Base-by-base conservation (phyloP, 1,140 invertebrate species). In the Dendroctonus ponderosae region DNA sequence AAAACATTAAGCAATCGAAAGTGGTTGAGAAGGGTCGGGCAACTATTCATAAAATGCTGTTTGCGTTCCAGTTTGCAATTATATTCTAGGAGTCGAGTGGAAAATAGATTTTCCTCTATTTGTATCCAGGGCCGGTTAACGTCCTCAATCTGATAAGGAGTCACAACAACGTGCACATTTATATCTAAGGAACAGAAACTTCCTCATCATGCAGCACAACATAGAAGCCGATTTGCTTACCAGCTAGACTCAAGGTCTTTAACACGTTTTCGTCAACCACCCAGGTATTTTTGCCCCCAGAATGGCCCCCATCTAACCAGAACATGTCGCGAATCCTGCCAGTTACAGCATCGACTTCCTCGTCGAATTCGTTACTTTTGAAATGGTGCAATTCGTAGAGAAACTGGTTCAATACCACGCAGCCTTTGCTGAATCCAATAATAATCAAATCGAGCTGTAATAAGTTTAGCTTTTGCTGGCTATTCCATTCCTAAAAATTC, bases 361-460 rank as follows among this genome's bases (percentile, higher is more conserved):
- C 53, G 64, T 83, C 78, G 59, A 81, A 77, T 44, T 85, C 82
- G 6, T 85, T 75, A 0, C 85, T 86, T 77, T 87, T 85, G 15
- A 86, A 79, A 78, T 89, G 86, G 74, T 90, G 85, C 78, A 94
- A 88, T 78, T 95, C 92, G 75, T 92, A 89, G 41, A 95, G 82
- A 69, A 95, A 82, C 81, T 95, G 93, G 83, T 95, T 96, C 61
- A 96, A 83, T 59, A 95, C 92, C 49, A 93, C 90, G 80, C 92
- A 94, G 46, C 93, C 93, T 84, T 96, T 96, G 78, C 92, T 95
- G 78, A 96, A 96, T 1, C 91, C 93, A 68, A 94, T 84, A 61
- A 93, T 76, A 52, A 80, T 84, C 62, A 91, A 76, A 58, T 81
- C 26, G 1, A 26, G 26, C 26, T 26, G 26, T 26, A 26, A 26